These are phyloP conservation scores for Toxonevra muliebris DNA, from an alignment of 2,888 invertebrate species.

Conservation along the genomic window DNA sequence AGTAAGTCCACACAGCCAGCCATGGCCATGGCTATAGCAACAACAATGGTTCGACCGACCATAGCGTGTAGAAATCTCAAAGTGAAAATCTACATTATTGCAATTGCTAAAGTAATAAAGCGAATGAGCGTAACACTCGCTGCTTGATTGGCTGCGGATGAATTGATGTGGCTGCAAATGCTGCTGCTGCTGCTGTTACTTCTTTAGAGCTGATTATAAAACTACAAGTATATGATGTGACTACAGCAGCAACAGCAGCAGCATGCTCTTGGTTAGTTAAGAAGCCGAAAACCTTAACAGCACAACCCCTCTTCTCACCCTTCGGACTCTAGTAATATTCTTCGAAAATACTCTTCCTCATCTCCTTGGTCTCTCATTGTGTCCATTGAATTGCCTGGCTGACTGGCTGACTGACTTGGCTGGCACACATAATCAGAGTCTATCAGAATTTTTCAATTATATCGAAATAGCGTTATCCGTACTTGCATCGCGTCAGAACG, in stretches of 20 bases:
- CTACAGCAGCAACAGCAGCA: background rate
- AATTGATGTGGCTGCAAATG: conserved; percentile 17
- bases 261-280: conserved; percentile 14
- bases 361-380: background rate
- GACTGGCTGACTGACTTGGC: conserved; percentile 9
- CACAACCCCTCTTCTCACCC: background rate
- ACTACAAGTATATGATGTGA: too few species aligned
- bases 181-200: conserved; percentile 4
- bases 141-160: conserved; percentile 34
- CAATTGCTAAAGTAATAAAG: conserved; percentile 23
- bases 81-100: conserved; percentile 6
- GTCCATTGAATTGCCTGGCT: background rate
- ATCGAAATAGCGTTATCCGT: conserved; percentile 66
- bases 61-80: background rate
- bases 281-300: too few species aligned
- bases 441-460: conserved; percentile 67
- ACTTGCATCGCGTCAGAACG: conserved; percentile 64
- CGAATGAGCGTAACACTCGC: conserved; percentile 18
- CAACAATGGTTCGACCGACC: background rate
- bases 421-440: conserved; percentile 63
- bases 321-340: background rate
- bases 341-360: background rate
- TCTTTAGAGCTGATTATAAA: background rate
- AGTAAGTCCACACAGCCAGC: background rate
- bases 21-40: background rate